A percentile compares a stretch with the other conserved stretches of the same genome.
phyloP scores from a whole-genome alignment of 1,140 invertebrate species.

The Holcopasites calliopsidis region DNA sequence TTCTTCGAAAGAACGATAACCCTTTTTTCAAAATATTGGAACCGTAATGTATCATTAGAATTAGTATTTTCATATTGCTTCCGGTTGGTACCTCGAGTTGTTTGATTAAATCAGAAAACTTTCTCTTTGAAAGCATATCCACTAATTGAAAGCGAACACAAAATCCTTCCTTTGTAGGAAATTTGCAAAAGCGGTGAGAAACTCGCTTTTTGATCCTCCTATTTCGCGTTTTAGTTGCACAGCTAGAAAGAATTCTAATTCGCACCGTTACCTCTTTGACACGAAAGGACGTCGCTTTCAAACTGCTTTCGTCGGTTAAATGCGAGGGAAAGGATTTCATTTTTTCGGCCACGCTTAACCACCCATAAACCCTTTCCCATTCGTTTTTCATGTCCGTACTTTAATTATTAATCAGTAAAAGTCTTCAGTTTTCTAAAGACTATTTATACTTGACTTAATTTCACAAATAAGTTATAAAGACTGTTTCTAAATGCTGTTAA shows the following conservation, averaged over 20 bases:
- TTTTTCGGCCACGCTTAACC: not conserved
- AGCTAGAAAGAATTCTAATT: not conserved
- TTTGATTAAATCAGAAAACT: too few species aligned
- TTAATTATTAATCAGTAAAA: not conserved
- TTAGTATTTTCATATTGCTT: not conserved
- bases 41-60: too few species aligned
- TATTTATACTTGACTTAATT: not conserved
- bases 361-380: not conserved
- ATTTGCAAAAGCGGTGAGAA: not conserved
- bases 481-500: too few species aligned
- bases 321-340: not conserved
- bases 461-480: not conserved
- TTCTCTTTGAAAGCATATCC: too few species aligned
- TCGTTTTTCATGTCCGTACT: not conserved
- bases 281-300: not conserved
- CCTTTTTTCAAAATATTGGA: too few species aligned
- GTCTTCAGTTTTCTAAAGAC: not conserved
- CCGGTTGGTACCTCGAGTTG: too few species aligned
- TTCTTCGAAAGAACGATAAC: too few species aligned
- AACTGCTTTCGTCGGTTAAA: not conserved
- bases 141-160: too few species aligned
- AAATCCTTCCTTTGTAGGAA: too few species aligned
- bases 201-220: not conserved
- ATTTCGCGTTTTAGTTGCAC: not conserved
- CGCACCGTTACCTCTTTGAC: not conserved